phyloP scores from a whole-genome alignment of 2,113 vertebrate species.

The Lates calcarifer region DNA sequence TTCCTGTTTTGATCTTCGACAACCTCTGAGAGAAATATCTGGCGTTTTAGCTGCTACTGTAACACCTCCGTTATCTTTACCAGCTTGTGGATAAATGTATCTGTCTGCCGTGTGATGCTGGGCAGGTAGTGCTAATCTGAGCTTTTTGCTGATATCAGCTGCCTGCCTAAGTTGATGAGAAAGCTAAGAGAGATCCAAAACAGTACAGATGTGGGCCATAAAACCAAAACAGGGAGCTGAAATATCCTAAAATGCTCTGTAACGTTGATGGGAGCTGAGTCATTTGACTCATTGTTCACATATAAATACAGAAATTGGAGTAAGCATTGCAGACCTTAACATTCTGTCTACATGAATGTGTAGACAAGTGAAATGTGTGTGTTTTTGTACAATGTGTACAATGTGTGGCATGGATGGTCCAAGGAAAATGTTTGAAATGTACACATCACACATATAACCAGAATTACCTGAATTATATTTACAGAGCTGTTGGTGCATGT shows the following conservation, averaged over 20 bases:
- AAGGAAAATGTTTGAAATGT: background rate
- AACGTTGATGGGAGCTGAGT: background rate
- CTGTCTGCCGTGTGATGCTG: background rate
- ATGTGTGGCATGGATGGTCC: conserved; percentile 6
- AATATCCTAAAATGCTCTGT: background rate
- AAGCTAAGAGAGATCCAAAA: background rate
- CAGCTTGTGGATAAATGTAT: background rate
- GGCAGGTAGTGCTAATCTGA: no score
- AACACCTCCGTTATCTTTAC: background rate
- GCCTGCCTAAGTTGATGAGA: background rate
- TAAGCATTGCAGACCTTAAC: background rate
- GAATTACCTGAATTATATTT: conserved; percentile 39
- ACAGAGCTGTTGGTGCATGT: conserved; percentile 44
- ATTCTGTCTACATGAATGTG: background rate
- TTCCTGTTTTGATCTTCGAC: background rate
- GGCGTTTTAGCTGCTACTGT: background rate
- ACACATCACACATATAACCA: background rate
- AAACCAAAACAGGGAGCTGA: background rate
- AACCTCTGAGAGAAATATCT: background rate
- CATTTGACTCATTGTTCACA: background rate
- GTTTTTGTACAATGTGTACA: conserved; percentile 5
- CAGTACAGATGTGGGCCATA: background rate
- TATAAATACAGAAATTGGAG: background rate
- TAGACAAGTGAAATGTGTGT: background rate
- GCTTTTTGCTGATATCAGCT: background rate